phyloP scores from a whole-genome alignment of 2,113 vertebrate genomes.

The Callopanchax toddi region DNA sequence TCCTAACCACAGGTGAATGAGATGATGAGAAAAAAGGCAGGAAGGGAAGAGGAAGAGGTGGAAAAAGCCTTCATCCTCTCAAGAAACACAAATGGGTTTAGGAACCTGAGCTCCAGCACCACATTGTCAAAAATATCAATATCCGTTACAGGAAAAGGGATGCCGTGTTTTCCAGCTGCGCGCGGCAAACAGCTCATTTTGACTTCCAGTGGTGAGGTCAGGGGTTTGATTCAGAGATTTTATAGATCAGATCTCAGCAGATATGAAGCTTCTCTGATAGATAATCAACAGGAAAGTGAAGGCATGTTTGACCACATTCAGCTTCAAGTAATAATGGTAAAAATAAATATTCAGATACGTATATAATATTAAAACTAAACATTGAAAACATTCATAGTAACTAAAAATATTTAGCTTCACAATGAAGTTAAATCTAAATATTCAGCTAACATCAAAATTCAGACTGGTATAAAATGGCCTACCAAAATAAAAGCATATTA shows the following conservation, averaged over 20 bases:
- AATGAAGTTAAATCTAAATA: too few relatives aligned
- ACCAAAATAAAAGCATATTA: too few relatives aligned
- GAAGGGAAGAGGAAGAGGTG: conserved; percentile 10
- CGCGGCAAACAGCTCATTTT: conserved; percentile 15
- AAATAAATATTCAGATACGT: too few relatives aligned
- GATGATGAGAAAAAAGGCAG: conserved; percentile 31
- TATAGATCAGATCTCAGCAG: conserved; percentile 20
- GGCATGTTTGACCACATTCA: too few relatives aligned
- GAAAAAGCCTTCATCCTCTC: conserved; percentile 16
- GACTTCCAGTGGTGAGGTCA: conserved; percentile 38
- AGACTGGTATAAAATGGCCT: too few relatives aligned
- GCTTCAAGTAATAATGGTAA: too few relatives aligned
- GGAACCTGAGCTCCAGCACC: conserved; percentile 55
- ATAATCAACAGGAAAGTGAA: conserved; percentile 49
- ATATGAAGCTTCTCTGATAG: conserved; percentile 14
- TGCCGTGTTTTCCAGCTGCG: conserved; percentile 54
- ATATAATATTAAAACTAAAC: too few relatives aligned
- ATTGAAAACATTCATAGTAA: too few relatives aligned
- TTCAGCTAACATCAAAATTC: too few relatives aligned
- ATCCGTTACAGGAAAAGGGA: conserved; percentile 38
- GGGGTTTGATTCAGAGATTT: conserved; percentile 6
- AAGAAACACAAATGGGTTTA: conserved; percentile 48
- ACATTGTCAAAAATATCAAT: conserved; percentile 50
- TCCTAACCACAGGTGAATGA: conserved; percentile 81
- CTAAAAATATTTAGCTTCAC: too few relatives aligned